Evolutionary conservation across 2,797 vertebrate species (phyloP).

Genomic region (Oreochromis grahami): DNA sequence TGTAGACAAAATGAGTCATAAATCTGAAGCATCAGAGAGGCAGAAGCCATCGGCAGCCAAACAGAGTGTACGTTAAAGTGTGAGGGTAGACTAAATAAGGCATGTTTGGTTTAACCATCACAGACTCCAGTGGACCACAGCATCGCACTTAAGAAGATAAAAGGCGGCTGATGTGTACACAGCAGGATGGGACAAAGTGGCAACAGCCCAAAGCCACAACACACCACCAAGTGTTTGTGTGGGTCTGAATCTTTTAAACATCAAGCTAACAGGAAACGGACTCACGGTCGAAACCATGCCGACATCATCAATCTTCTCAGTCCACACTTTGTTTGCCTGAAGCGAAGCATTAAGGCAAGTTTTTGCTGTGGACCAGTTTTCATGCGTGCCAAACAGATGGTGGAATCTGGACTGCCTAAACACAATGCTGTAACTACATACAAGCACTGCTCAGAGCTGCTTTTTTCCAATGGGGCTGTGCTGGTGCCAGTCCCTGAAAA

Average conservation of each 20-base stretch:
- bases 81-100: background rate
- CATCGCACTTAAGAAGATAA: background rate
- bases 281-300: background rate
- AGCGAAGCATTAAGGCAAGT: background rate
- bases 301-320: background rate
- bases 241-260: background rate
- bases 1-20: background rate
- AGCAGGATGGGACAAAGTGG: background rate
- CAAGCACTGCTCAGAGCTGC: accelerated
- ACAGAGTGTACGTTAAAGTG: background rate
- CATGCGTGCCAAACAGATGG: background rate
- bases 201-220: background rate
- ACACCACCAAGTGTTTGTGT: background rate
- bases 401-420: background rate
- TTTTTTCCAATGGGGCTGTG: background rate
- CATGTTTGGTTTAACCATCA: background rate
- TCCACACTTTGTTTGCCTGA: background rate
- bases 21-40: background rate
- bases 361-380: background rate
- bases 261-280: background rate
- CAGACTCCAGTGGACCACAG: background rate
- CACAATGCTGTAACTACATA: background rate
- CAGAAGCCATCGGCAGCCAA: background rate
- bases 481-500: background rate
- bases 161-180: background rate